Evolutionary conservation across 2,888 invertebrate genomes (phyloP).

Genomic region (Thelaira solivaga): DNA sequence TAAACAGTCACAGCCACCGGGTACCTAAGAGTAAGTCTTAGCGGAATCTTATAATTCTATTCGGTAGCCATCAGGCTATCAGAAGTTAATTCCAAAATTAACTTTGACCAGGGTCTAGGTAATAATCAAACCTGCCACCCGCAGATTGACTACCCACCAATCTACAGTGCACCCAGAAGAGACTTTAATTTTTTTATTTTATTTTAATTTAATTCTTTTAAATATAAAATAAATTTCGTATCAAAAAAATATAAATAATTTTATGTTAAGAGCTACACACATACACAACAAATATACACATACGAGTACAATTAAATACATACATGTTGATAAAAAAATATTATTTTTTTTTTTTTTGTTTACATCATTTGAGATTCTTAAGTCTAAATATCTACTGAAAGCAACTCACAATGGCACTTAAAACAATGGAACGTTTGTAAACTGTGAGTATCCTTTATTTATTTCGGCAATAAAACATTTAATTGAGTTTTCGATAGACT

Average conservation of each 20-base stretch:
- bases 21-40: too few species aligned
- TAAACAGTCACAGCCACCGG: too few species aligned
- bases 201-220: neutral
- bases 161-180: too few species aligned
- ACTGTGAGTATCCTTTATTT: conserved; percentile 17
- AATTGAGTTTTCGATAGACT: conserved; percentile 52
- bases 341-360: conserved; percentile 1
- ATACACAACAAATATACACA: conserved; percentile 20
- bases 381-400: neutral
- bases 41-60: too few species aligned
- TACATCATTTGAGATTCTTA: conserved; percentile 43
- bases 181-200: neutral
- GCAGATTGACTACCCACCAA: too few species aligned
- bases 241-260: conserved; percentile 29
- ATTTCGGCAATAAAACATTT: conserved; percentile 46
- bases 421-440: neutral
- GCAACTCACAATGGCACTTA: conserved; percentile 20
- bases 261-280: conserved; percentile 11
- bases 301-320: too few species aligned
- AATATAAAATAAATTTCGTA: neutral
- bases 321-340: neutral
- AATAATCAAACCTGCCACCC: too few species aligned
- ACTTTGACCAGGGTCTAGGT: too few species aligned
- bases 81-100: too few species aligned
- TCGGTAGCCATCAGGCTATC: too few species aligned